Base-by-base conservation (phyloP, 2,888 invertebrate genomes). In the Alentia gelatinosa region DNA sequence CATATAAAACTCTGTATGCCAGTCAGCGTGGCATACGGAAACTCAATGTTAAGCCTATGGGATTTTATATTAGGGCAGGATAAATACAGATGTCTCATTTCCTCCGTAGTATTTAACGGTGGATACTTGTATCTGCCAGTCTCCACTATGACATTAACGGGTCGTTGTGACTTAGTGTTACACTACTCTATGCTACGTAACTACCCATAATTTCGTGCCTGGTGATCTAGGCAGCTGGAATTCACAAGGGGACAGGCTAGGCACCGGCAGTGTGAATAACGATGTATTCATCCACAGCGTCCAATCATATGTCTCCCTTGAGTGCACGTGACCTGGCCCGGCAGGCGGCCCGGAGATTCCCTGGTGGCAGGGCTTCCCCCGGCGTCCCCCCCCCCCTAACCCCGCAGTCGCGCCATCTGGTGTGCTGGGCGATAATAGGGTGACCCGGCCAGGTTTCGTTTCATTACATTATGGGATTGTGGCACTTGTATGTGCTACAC, bases 291-390 rank as follows among this genome's bases (percentile, higher is more conserved):
- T 12, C n/a, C 63, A 26, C 39, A 39, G 23, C 39, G 79, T 39
- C 79, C 79, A 79, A 79, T 79, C 79, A 79, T 79, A 79, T 79
- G 35, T 39, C 37, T 79, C 79, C 79, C 37, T 15, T 79, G 79
- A 35, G 79, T 23, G 23, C 79, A 79, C 79, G 15, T 79, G 79
- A 79, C 79, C 79, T 19, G 15, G 79, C 79, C 79, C 37, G 39
- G 37, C 9, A 12, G 79, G 37, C 79, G 37, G 35, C 39, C 15
- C 23, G 12, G 35, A 19, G 35, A 39, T 39, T 79, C 79, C 79
- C 79, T 37, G 79, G 26, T 39, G 79, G 79, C 39, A 39, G 79
- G 79, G 39, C 35, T 39, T 79, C 79, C 79, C 79, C 79, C 35
- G 23, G 37, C 56, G 56, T n/a, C 19, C n/a, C 56, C 56, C 56